Evolutionary conservation across 2,113 vertebrate genomes (phyloP), one percentile per base, ranked within the genome.

Genomic region (Plectropomus leopardus): DNA sequence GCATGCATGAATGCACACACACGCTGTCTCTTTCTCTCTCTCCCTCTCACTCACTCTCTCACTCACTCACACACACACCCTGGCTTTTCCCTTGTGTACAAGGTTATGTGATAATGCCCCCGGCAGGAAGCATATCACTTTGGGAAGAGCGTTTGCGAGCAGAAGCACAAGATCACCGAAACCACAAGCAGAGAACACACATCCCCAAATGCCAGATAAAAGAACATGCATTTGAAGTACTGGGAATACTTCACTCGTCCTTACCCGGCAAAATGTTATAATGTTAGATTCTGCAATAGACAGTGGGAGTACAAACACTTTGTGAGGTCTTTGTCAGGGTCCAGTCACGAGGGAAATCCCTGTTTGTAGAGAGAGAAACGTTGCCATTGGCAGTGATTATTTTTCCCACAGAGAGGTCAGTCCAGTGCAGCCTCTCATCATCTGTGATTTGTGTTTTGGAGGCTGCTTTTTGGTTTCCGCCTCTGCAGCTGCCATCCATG

Each of bases 21-120:
- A 54, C 71, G 21, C 57, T 61, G 19, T 16, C 54, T 21, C 59
- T 42, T 58, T 26, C 10, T 21, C 9, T n/a, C 71, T 26, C 57
- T 61, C 21, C 10, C 54, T 21, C 59, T 42, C 71, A 36, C 10
- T 21, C 9, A 80, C 61, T 54, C 81, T 58, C 32, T 44, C 16
- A 34, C 57, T 13, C 63, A 34, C 48, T 65, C 36, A 65, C 53
- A 53, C 30, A 61, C 17, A 72, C 42, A n/a, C 4, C 23, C 26
- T 47, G 47, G 57, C 32, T 28, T 13, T 28, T 66, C 36, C 65
- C 42, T 59, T 50, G 47, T 63, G 59, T 75, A 73, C 57, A 76
- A 82, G 36, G 72, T 87, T 44, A 78, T 55, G 42, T 51, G 73
- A 85, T 88, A 48, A 82, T 17, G 44, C 72, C 30, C 70, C 47